A percentile compares a stretch with the other conserved stretches of the same genome.
These are phyloP conservation scores for Megathymus violae DNA, from an alignment of 1,140 invertebrate genomes.

Conservation along the genomic window DNA sequence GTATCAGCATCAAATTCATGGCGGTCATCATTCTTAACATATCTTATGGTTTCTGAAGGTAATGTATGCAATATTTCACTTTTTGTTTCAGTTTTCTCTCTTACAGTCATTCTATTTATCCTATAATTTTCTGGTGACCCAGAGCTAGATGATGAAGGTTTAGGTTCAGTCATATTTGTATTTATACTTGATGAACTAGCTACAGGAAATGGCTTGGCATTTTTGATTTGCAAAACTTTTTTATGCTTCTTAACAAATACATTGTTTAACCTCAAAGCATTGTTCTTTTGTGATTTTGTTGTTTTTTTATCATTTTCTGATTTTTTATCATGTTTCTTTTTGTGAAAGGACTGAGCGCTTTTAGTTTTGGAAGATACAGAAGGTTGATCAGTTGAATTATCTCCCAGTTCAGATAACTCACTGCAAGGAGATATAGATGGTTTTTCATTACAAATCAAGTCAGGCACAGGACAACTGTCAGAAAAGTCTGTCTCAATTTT, in stretches of 20 bases:
- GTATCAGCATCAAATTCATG: conserved; percentile 73
- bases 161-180: conserved; percentile 45
- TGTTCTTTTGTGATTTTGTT: conserved; percentile 51
- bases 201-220: conserved; percentile 53
- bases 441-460: conserved; percentile 81
- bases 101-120: conserved; percentile 61
- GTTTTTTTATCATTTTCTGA: conserved; percentile 43
- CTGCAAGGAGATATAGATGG: conserved; percentile 80
- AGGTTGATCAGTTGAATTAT: conserved; percentile 65
- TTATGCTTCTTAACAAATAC: conserved; percentile 79
- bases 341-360: conserved; percentile 16
- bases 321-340: conserved; percentile 32
- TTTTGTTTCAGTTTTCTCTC: conserved; percentile 52
- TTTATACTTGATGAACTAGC: conserved; percentile 34
- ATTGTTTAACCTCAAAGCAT: conserved; percentile 70
- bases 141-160: conserved; percentile 56
- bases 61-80: conserved; percentile 64
- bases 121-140: conserved; percentile 61
- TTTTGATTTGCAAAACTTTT: conserved; percentile 78
- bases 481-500: conserved; percentile 72
- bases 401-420: conserved; percentile 75
- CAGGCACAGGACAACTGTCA: conserved; percentile 74
- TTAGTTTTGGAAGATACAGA: conserved; percentile 56
- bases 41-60: conserved; percentile 80
- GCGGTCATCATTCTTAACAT: conserved; percentile 55